A percentile compares a stretch with the other conserved stretches of the same genome.
phyloP scores from a whole-genome alignment of 2,797 vertebrate genomes.

The Anguilla pacifica region DNA sequence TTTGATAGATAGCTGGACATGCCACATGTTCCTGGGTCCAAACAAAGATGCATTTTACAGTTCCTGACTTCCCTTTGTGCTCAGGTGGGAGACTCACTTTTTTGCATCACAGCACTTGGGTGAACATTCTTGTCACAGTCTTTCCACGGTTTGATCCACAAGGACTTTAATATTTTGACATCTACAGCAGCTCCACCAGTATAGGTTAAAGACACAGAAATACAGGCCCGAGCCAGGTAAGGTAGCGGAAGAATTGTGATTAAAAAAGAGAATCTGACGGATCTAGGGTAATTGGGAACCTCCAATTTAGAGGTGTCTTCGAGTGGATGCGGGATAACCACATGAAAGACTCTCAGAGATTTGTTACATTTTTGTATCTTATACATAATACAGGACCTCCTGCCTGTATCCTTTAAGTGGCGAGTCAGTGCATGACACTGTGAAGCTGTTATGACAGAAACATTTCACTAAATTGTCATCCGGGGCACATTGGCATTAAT shows the following conservation, averaged over 20 bases:
- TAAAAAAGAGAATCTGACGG: slow-evolving; percentile 42
- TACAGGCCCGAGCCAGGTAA: slow-evolving; percentile 40
- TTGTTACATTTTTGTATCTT: slow-evolving; percentile 43
- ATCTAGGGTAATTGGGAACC: slow-evolving; percentile 50
- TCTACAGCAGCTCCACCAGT: slow-evolving; percentile 40
- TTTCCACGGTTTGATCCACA: slow-evolving; percentile 19
- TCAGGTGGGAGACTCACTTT: background rate
- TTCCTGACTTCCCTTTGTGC: background rate
- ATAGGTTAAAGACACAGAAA: slow-evolving; percentile 43
- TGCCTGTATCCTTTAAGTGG: slow-evolving; percentile 54
- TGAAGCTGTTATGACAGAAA: slow-evolving; percentile 60
- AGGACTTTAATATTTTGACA: slow-evolving; percentile 48
- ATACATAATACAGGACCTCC: slow-evolving; percentile 40
- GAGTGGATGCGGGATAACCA: slow-evolving; percentile 53
- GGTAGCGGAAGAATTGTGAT: slow-evolving; percentile 45
- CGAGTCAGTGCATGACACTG: slow-evolving; percentile 58
- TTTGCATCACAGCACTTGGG: background rate
- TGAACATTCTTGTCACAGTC: background rate
- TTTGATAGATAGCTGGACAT: background rate
- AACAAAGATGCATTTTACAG: background rate
- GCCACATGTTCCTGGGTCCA: background rate
- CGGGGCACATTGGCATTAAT: slow-evolving; percentile 47
- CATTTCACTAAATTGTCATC: slow-evolving; percentile 47
- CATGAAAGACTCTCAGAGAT: slow-evolving; percentile 57
- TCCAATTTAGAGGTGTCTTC: slow-evolving; percentile 43